Evolutionary conservation across 2,113 vertebrate species (phyloP), one percentile per base, ranked within the genome.

Genomic region (Aix galericulata): DNA sequence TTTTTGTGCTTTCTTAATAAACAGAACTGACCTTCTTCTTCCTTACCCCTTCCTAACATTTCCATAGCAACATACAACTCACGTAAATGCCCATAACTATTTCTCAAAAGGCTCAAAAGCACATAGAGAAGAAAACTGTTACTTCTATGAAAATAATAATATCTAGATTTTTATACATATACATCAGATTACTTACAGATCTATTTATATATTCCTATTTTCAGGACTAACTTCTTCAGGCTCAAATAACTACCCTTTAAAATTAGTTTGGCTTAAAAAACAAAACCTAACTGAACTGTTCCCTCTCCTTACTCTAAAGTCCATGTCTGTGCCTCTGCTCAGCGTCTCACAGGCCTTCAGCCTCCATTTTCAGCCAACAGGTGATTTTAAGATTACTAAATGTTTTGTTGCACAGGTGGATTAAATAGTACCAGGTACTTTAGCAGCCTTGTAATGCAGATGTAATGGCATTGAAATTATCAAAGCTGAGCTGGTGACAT

Each of bases 1-100:
- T 78, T 89, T 82, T 86, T 93, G 60, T 91, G n/a, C 67, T 88
- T 93, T 90, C 72, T 81, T 88, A 68, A 82, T 55, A 86, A 92
- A 78, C 46, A 86, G 69, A 93, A 94, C 36, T 68, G 11, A 58
- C 63, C 53, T 66, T 36, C 38, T 36, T 36, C 86, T 88, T 94
- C 72, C 75, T 91, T 94, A 83, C 12, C 11, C 26, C 13, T 84
- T 68, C 66, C 42, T 72, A 89, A 69, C 48, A 96, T 94, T 93
- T 94, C 88, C 94, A 95, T 93, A 91, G 93, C 73, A 95, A 93
- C 93, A 80, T 68, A 89, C 10, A 87, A 75, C 29, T 46, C 59
- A 66, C 15, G 3, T 13, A 93, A 89, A 38, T 68, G 73, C 34
- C 22, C 71, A 27, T 42, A 84, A 88, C 75, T 52, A 88, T 73